phyloP scores from a whole-genome alignment of 1,140 invertebrate species.

The Cydia strobilella region DNA sequence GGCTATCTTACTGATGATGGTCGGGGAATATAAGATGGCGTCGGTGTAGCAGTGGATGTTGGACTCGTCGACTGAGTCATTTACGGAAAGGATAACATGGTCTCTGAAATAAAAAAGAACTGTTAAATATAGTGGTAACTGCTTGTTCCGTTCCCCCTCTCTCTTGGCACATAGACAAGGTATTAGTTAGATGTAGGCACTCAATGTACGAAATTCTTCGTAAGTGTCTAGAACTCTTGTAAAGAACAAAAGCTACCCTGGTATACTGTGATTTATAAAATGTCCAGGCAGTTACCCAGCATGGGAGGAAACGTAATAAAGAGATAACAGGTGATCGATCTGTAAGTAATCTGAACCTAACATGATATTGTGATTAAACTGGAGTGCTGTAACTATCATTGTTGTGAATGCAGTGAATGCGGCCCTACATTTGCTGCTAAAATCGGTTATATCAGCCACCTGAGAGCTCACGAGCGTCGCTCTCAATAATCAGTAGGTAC shows the following conservation, averaged over 20 bases:
- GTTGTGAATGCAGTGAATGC: no score
- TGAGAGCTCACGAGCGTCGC: no score
- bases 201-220: no score
- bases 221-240: no score
- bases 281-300: background rate
- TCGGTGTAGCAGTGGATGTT: conserved; percentile 71
- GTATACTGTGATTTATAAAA: no score
- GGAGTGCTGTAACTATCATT: conserved; percentile 14
- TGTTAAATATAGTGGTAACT: background rate
- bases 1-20: conserved; percentile 45
- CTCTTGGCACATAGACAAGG: no score
- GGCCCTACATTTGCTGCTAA: no score
- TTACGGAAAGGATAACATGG: conserved; percentile 51
- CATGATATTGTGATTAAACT: conserved; percentile 25
- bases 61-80: conserved; percentile 48
- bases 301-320: background rate
- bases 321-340: conserved; percentile 25
- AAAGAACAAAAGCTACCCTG: no score
- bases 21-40: conserved; percentile 57
- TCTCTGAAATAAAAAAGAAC: conserved; percentile 51
- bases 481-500: no score
- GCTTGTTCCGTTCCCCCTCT: no score
- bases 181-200: no score
- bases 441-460: no score
- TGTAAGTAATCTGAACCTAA: background rate